Conservation (phyloP, 2,888 invertebrate genomes). For the Pachycephus smyrnensis region DNA sequence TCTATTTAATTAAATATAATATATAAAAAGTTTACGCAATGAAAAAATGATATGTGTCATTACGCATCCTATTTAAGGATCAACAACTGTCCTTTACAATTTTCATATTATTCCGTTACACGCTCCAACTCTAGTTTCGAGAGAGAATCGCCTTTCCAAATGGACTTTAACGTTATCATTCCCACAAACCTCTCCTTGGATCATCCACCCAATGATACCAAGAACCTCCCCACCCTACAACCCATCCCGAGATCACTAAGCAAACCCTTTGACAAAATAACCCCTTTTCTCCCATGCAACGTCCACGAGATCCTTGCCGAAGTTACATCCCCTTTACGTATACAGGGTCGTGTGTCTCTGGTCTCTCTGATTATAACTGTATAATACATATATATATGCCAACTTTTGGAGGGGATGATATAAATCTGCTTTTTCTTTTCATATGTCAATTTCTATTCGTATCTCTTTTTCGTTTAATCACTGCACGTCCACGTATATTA, state of each 20-base stretch:
- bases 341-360: too few relatives aligned
- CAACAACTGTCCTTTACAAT: slow-evolving; percentile 31
- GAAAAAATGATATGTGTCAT: slow-evolving; percentile 55
- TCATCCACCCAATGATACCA: neutral
- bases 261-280: neutral
- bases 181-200: neutral
- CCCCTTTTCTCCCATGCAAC: neutral
- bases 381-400: neutral
- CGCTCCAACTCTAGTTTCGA: neutral
- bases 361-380: too few relatives aligned
- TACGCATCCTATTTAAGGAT: slow-evolving; percentile 41
- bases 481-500: neutral
- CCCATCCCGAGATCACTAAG: neutral
- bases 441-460: neutral
- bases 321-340: neutral
- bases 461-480: neutral
- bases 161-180: neutral
- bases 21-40: slow-evolving; percentile 27
- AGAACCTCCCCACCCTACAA: neutral
- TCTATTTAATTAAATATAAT: slow-evolving; percentile 22
- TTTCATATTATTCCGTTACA: neutral
- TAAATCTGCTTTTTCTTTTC: neutral
- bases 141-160: neutral
- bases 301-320: neutral
- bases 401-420: neutral